Evolutionary conservation across 2,888 invertebrate species (phyloP), one percentile per base, ranked within the genome.

Genomic region (Dynastes tityus): DNA sequence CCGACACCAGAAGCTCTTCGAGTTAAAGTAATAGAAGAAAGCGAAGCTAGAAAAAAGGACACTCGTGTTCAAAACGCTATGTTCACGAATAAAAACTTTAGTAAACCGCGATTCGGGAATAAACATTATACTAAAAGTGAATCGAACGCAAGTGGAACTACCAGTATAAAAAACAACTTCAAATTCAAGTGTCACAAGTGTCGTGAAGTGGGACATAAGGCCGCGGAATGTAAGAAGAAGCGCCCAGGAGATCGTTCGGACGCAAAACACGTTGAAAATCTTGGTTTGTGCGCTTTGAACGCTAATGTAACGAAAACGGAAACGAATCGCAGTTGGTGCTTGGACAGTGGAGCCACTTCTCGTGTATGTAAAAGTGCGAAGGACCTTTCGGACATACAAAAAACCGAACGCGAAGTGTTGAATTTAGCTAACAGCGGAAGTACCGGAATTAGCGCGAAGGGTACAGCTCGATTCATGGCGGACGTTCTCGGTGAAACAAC

Each of bases 1-100:
- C 86, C 86, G 1, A 75, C 40, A 1, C 83, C 84, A 1, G 85
- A 86, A 63, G 73, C 67, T 16, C 76, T 86, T n/a, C 80, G 82
- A 65, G 80, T 85, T 16, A 86, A 87, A 29, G 29, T 29, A 29
- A 4, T 29, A 1, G 29, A 16, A 16, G 16, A 16, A 29, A 29
- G 29, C 4, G 84, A 82, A n/a, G 83, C 83, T n/a, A 70, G 79
- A 37, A 45, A 29, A 55, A 49, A 64, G 49, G 64, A 67, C 29
- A 76, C 45, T 51, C 64, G 11, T 27, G 67, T 29, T 5, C 63
- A 67, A n/a, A 58, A 51, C n/a, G 55, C 76, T 13, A 51, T 67
- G 67, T 61, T 67, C 53, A 49, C 53, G 32, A 76, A 32, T 22
- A 61, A 53, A 51, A 49, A 27, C 63, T 16, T 29, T 29, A 29